Percentiles rank a stretch among this genome's conserved stretches.
phyloP scores from a whole-genome alignment of 2,888 invertebrate species.

The Tachina lurida region DNA sequence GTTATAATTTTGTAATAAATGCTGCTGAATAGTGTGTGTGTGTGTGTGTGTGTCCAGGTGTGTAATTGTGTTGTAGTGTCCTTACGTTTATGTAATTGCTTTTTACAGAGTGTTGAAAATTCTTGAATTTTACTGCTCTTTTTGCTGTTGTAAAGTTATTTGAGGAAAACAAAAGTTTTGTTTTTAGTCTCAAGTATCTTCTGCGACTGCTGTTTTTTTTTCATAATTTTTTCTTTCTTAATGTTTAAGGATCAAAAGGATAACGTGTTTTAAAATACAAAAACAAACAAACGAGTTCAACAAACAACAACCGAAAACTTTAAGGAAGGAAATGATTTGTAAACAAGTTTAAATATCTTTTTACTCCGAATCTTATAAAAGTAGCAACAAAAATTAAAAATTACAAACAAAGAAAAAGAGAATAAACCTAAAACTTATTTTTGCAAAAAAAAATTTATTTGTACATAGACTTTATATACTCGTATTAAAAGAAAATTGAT shows the following conservation, averaged over 20 bases:
- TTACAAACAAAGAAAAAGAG: neutral
- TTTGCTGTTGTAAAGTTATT: neutral
- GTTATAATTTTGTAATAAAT: neutral
- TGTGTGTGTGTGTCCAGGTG: neutral
- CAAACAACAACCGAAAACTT: constrained; percentile 48
- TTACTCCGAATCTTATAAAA: constrained; percentile 13
- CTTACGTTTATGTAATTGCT: neutral
- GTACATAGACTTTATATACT: too few species aligned
- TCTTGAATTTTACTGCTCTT: neutral
- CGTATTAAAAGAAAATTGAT: constrained; percentile 32
- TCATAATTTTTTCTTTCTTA: neutral
- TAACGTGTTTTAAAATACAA: constrained; percentile 55
- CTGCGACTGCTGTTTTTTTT: neutral
- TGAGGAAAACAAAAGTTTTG: constrained; percentile 1
- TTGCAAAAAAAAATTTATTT: constrained; percentile 4
- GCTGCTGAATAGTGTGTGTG: neutral
- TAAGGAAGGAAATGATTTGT: constrained; percentile 70
- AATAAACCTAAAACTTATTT: constrained; percentile 33
- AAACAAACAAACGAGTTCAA: constrained; percentile 24
- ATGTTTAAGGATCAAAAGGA: constrained; percentile 50
- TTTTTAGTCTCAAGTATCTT: constrained; percentile 18
- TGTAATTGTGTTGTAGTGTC: neutral
- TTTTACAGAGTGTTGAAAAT: constrained; percentile 3
- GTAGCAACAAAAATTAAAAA: constrained; percentile 32
- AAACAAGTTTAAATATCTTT: constrained; percentile 67